These are phyloP conservation scores for Harpegnathos saltator DNA, from an alignment of 1,140 invertebrate species.

Conservation along the genomic window DNA sequence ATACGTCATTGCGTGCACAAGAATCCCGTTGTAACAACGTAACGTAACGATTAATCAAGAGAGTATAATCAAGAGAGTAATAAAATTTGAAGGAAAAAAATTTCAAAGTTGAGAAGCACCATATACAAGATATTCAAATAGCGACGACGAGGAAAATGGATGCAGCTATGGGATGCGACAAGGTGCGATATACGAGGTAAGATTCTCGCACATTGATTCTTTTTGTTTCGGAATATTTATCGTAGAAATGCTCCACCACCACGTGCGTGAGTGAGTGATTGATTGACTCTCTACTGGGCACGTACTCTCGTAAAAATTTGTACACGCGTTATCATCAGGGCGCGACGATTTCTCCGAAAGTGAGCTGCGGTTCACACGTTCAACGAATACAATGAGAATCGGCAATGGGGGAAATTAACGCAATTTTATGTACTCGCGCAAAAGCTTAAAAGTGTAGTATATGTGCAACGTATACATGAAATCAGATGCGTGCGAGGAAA, in stretches of 20 bases:
- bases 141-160: slow-evolving; percentile 48
- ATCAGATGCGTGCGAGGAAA: slow-evolving; percentile 32
- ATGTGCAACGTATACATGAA: slow-evolving; percentile 25
- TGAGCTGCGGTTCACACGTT: slow-evolving; percentile 4
- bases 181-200: slow-evolving; percentile 46
- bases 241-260: slow-evolving; percentile 23
- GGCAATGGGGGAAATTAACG: not conserved
- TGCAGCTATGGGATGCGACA: slow-evolving; percentile 17
- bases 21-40: slow-evolving; percentile 19
- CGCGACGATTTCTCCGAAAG: slow-evolving; percentile 46
- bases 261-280: too few relatives aligned
- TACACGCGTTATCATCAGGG: slow-evolving; percentile 44
- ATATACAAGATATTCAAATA: slow-evolving; percentile 68
- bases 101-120: slow-evolving; percentile 15
- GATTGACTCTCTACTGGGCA: slow-evolving; percentile 28
- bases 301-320: slow-evolving; percentile 50
- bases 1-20: slow-evolving; percentile 49
- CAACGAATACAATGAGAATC: not conserved
- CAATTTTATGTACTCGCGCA: not conserved
- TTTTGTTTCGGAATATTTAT: slow-evolving; percentile 26
- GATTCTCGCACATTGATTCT: slow-evolving; percentile 47
- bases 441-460: slow-evolving; percentile 26
- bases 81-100: slow-evolving; percentile 19
- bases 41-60: slow-evolving; percentile 42
- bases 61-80: not conserved